These are phyloP conservation scores for Zaprionus gabonicus DNA, from an alignment of 1,140 invertebrate genomes.

Conservation along the genomic window DNA sequence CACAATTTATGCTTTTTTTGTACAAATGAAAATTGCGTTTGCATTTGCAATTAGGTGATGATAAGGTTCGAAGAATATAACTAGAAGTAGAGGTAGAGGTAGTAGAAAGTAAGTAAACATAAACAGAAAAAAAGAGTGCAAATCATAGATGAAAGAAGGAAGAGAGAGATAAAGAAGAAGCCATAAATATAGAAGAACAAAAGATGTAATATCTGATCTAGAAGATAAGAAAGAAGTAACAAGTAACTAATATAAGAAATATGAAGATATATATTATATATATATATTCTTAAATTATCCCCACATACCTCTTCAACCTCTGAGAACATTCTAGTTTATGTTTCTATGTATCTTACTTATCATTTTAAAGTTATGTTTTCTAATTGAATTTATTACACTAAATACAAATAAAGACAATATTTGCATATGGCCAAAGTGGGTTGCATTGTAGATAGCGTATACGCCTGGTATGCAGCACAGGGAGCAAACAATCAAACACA, in stretches of 20 bases:
- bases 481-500: slow-evolving; percentile 2
- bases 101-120: background rate
- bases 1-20: slow-evolving; percentile 6
- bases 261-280: too few relatives aligned
- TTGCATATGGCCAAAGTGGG: background rate
- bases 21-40: slow-evolving; percentile 1
- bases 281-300: background rate
- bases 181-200: too few relatives aligned
- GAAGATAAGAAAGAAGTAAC: too few relatives aligned
- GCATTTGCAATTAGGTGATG: background rate
- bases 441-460: slow-evolving; percentile 12
- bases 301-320: too few relatives aligned
- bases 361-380: background rate
- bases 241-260: background rate
- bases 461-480: slow-evolving; percentile 3
- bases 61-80: background rate
- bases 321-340: too few relatives aligned
- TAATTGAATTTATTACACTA: background rate
- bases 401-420: background rate
- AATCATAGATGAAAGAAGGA: too few relatives aligned
- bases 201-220: too few relatives aligned
- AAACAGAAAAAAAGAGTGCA: background rate
- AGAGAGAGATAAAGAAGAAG: too few relatives aligned
- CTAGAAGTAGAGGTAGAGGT: background rate
- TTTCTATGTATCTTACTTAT: background rate